Conservation (phyloP, 2,888 invertebrate genomes). For the Thymelicus sylvestris region DNA sequence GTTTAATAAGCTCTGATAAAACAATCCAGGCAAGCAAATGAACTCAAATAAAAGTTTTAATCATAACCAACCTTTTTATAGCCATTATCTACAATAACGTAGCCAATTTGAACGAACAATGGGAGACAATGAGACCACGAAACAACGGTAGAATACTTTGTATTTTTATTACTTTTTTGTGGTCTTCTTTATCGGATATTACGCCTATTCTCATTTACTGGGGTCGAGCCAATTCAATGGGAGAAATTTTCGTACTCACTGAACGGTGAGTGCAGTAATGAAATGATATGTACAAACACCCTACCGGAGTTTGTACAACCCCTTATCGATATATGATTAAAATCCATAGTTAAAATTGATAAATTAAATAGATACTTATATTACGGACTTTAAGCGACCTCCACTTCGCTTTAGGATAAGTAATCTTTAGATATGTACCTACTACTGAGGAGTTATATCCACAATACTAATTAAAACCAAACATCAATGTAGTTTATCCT, state of each 20-base stretch:
- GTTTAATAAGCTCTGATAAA: background rate
- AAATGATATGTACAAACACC: too few species aligned
- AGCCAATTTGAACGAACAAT: slow-evolving; percentile 14
- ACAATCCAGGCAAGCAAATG: background rate
- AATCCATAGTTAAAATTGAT: too few species aligned
- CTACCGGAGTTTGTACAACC: too few species aligned
- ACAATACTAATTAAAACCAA: too few species aligned
- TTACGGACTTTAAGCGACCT: too few species aligned
- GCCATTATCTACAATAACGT: background rate
- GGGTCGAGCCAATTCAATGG: slow-evolving; percentile 18
- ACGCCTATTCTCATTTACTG: slow-evolving; percentile 20
- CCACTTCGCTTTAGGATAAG: too few species aligned
- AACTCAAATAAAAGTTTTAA: slow-evolving; percentile 1
- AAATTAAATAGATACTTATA: too few species aligned
- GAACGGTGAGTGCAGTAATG: background rate
- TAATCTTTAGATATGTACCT: too few species aligned
- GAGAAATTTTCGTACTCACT: background rate
- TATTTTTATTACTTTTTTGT: slow-evolving; percentile 20
- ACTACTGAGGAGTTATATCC: too few species aligned
- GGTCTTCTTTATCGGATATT: slow-evolving; percentile 13
- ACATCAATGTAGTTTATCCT: too few species aligned
- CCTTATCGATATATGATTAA: too few species aligned
- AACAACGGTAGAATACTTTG: slow-evolving; percentile 7
- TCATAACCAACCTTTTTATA: background rate
- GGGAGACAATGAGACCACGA: slow-evolving; percentile 17